phyloP scores from a whole-genome alignment of 2,888 invertebrate species.

The Ectemnius continuus region DNA sequence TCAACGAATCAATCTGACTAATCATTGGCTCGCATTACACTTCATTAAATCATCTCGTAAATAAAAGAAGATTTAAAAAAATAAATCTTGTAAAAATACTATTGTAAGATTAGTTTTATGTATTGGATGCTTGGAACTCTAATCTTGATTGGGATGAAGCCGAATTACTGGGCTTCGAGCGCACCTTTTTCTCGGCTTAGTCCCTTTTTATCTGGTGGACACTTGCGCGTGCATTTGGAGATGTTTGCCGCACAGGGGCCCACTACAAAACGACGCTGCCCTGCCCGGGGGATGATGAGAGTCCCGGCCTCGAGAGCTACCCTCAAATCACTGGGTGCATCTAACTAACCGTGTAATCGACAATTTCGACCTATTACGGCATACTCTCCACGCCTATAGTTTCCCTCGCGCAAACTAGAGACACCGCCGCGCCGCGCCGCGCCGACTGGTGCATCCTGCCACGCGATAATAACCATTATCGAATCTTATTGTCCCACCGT shows the following conservation, averaged over 20 bases:
- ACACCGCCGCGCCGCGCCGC: neutral
- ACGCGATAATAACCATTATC: slow-evolving; percentile 42
- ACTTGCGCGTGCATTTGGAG: slow-evolving; percentile 21
- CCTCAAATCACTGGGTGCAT: slow-evolving; percentile 74
- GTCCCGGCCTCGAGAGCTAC: slow-evolving; percentile 57
- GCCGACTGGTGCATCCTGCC: neutral
- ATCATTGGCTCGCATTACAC: too few relatives aligned
- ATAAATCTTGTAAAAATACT: too few relatives aligned
- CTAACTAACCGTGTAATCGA: slow-evolving; percentile 77
- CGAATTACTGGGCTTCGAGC: too few relatives aligned
- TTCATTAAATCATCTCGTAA: too few relatives aligned
- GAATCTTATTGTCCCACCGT: slow-evolving; percentile 15
- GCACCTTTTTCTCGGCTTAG: slow-evolving; percentile 8
- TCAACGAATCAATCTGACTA: too few relatives aligned
- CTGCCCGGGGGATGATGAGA: slow-evolving; percentile 58
- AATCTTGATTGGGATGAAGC: too few relatives aligned
- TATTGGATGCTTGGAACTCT: too few relatives aligned
- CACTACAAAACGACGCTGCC: slow-evolving; percentile 33
- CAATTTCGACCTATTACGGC: slow-evolving; percentile 71
- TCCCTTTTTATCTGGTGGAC: slow-evolving; percentile 25
- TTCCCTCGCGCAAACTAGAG: slow-evolving; percentile 29
- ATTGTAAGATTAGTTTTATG: too few relatives aligned
- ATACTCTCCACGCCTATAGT: slow-evolving; percentile 33
- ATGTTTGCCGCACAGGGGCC: slow-evolving; percentile 29
- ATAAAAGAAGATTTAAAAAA: too few relatives aligned